Conservation (phyloP, 2,113 vertebrate genomes). For the Gasterosteus nipponicus region DNA sequence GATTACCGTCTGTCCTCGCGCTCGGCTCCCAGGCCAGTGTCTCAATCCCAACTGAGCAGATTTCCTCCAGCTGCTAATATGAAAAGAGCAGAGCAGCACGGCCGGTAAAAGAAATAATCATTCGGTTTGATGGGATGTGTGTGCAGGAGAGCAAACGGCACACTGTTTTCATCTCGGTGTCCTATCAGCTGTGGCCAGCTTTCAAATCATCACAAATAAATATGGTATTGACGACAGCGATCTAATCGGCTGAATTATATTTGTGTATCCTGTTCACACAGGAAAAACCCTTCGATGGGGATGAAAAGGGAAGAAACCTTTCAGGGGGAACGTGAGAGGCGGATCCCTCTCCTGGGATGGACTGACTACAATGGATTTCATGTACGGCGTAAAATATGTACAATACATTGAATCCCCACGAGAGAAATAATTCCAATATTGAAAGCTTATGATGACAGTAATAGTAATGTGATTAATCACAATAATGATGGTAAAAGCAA, state of each 20-base stretch:
- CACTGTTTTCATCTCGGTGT: conserved; percentile 10
- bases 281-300: no score
- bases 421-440: no score
- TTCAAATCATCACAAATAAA: conserved; percentile 5
- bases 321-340: no score
- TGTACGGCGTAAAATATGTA: no score
- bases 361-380: no score
- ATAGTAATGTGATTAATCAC: no score
- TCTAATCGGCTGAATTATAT: background rate
- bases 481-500: no score
- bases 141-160: conserved; percentile 41
- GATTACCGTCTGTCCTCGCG: conserved; percentile 70
- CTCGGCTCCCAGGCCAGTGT: conserved; percentile 55
- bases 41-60: conserved; percentile 65
- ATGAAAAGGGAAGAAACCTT: no score
- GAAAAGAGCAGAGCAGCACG: conserved; percentile 50
- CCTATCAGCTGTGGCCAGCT: background rate
- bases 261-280: background rate
- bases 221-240: background rate
- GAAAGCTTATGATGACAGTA: no score
- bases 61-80: conserved; percentile 51
- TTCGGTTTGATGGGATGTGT: conserved; percentile 8
- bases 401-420: no score
- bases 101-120: conserved; percentile 31
- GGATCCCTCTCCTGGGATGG: no score